Evolutionary conservation across 1,140 invertebrate species (phyloP), one percentile per base, ranked within the genome.

Genomic region (Eciton burchellii): DNA sequence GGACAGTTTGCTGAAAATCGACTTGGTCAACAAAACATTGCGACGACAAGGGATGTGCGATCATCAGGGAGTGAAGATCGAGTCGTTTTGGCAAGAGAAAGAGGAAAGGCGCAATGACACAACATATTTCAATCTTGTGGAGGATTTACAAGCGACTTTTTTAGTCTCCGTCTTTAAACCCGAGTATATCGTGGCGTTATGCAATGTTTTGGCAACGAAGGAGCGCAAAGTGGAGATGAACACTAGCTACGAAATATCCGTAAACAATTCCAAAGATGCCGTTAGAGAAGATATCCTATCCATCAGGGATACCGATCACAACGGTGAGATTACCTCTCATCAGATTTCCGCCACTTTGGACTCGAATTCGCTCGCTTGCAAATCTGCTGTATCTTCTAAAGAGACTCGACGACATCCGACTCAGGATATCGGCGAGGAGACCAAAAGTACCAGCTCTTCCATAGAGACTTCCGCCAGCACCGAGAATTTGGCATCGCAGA

Each of bases 141-240:
- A 81, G 77, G 68, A 90, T 83, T 56, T 85, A 16, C 73, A 84
- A 35, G 73, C 83, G 0, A 94, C 93, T 68, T 95, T 95, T 86
- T 94, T 95, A 85, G 92, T 95, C 6, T 94, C 94, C 82, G 91
- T 97, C 82, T 95, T 97, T 88, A 94, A 95, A 14, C 88, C 94
- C 2, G 95, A 96, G 84, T 97, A 97, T 89, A 92, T 97, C 66
- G 95, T 96, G 12, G 96, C 97, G n/a, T 92, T 97, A 56, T 98
- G 97, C 91, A 97, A 97, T 90, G 94, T 96, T 49, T 90, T 97
- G 24, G 96, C 96, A 3, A 95, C 96, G 54, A 94, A 94, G 54
- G 95, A 96, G 82, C 95, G 95, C 65, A 96, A 96, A 91, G 95
- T 96, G n/a, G 94, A 95, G n/a, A 91, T 96, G 62, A 96, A 96